Conservation (phyloP, 2,888 invertebrate species). For the Resseliella maxima region DNA sequence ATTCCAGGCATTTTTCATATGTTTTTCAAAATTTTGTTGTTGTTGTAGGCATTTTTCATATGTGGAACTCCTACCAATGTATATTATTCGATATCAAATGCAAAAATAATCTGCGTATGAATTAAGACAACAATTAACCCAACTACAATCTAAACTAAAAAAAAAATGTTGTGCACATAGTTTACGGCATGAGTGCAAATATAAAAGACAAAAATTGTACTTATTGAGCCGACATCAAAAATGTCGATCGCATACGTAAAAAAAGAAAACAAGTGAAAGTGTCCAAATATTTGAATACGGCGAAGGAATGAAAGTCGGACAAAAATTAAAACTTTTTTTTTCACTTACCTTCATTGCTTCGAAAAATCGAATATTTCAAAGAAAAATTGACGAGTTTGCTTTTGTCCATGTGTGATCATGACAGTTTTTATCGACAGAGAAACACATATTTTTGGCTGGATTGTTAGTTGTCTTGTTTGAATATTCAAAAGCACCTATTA, state of each 20-base stretch:
- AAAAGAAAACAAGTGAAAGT: slow-evolving; percentile 49
- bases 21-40: not conserved
- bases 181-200: not conserved
- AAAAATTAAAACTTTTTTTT: slow-evolving; percentile 16
- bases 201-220: not conserved
- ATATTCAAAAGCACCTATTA: not conserved
- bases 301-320: slow-evolving; percentile 2
- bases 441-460: not conserved
- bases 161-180: not conserved
- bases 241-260: not conserved
- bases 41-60: no score
- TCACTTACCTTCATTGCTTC: slow-evolving; percentile 43
- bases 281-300: slow-evolving; percentile 39
- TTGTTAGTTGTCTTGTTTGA: not conserved
- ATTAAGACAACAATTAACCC: not conserved
- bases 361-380: not conserved
- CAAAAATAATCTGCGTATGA: no score
- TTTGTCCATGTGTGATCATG: not conserved
- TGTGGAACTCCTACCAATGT: no score
- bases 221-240: not conserved
- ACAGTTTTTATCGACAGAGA: not conserved
- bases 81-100: no score
- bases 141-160: not conserved
- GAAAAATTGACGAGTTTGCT: not conserved
- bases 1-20: not conserved